Evolutionary conservation across 2,888 invertebrate species (phyloP).

Genomic region (Ophioninae sp.): DNA sequence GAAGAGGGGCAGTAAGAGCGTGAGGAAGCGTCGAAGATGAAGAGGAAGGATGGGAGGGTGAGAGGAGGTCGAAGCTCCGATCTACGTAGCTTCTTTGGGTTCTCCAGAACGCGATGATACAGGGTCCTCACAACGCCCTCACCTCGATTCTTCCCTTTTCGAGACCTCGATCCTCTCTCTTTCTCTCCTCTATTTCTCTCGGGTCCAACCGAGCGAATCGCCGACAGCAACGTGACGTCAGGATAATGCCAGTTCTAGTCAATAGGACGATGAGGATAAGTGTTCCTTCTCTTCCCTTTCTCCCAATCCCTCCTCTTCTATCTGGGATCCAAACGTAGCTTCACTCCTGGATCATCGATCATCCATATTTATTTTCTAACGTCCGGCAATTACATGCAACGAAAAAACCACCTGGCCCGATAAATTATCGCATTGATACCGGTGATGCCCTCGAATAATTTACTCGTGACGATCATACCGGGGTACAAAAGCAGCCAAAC

Average conservation of each 20-base stretch:
- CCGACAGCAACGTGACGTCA: conserved; percentile 54
- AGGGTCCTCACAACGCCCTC: neutral
- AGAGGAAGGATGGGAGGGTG: conserved; percentile 38
- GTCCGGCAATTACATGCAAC: conserved; percentile 32
- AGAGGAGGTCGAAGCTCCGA: conserved; percentile 38
- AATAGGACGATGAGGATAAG: conserved; percentile 47
- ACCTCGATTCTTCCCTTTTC: conserved; percentile 1
- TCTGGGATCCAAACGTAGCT: conserved; percentile 8
- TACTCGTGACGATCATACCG: conserved; percentile 18
- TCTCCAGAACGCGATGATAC: conserved; percentile 39
- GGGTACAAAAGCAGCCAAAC: conserved; percentile 9
- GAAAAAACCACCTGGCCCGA: neutral
- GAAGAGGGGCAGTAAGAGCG: neutral
- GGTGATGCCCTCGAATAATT: conserved; percentile 13
- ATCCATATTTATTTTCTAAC: conserved; percentile 39
- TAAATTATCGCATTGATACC: conserved; percentile 32
- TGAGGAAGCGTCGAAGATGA: conserved; percentile 15
- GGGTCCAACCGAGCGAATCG: conserved; percentile 45
- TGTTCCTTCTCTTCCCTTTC: conserved; percentile 16
- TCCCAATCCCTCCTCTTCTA: neutral
- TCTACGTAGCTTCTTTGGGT: conserved; percentile 32
- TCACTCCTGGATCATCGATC: conserved; percentile 38
- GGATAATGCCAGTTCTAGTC: conserved; percentile 51
- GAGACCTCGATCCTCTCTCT: conserved; percentile 17
- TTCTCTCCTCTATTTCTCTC: neutral